Evolutionary conservation across 1,140 invertebrate genomes (phyloP).

Genomic region (Hermetia illucens): DNA sequence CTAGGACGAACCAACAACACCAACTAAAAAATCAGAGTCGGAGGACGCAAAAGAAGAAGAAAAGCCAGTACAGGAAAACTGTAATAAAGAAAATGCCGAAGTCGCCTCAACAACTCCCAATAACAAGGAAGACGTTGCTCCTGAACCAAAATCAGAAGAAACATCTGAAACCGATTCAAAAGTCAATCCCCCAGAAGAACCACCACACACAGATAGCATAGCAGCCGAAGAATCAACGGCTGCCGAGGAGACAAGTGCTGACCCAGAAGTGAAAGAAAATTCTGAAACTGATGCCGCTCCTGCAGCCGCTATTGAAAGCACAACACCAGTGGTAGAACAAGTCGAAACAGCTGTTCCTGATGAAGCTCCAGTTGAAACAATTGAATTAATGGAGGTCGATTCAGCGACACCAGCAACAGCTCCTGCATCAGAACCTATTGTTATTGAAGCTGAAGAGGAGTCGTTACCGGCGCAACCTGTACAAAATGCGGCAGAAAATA

Average conservation of each 20-base stretch:
- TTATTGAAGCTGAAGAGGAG: slow-evolving; percentile 1
- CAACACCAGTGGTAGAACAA: not conserved
- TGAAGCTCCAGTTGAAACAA: too few relatives aligned
- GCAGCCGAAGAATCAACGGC: too few relatives aligned
- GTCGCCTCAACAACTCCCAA: too few relatives aligned
- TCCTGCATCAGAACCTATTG: not conserved
- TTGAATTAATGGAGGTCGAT: not conserved
- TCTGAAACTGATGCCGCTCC: slow-evolving; percentile 3
- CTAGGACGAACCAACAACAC: not conserved
- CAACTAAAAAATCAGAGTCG: not conserved
- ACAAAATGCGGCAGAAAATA: too few relatives aligned
- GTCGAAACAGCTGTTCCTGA: not conserved
- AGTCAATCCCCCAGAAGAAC: too few relatives aligned
- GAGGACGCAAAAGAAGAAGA: not conserved
- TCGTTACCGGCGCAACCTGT: slow-evolving; percentile 11
- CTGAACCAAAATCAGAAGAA: slow-evolving; percentile 5
- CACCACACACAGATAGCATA: too few relatives aligned
- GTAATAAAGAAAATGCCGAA: not conserved
- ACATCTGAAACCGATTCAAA: slow-evolving; percentile 5
- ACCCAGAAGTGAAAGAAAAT: slow-evolving; percentile 5
- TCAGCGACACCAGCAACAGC: slow-evolving; percentile 8
- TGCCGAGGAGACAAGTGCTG: too few relatives aligned
- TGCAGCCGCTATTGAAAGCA: not conserved
- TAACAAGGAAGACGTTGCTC: slow-evolving; percentile 13
- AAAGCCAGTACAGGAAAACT: not conserved